Base-by-base conservation (phyloP, 1,140 invertebrate genomes). In the Drosophila triauraria region DNA sequence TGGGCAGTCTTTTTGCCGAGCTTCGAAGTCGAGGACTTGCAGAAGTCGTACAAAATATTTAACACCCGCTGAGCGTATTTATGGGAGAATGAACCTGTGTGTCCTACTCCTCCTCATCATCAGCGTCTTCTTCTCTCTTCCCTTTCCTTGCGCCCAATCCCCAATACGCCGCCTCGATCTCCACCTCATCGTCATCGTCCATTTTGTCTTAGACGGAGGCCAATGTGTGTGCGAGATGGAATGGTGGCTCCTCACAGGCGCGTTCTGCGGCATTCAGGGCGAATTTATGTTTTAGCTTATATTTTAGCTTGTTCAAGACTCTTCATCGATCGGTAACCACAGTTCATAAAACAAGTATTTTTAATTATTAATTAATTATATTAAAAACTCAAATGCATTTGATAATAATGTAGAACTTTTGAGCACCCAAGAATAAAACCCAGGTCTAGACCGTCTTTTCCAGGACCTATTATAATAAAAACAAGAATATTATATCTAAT, bases 81-180 rank as follows among this genome's bases (percentile, higher is more conserved):
- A 91, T 91, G 90, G 90, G 90, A 92, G 91, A 91, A 90, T 92
- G 90, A 91, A 91, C 90, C 90, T 91, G 90, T 86, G 79, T 77
- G 75, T 77, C 64, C 56, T 69, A 51, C 71, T 56, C 60, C 60
- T 75, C 51, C 50, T 44, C 57, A 46, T 53, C 74, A 57, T 70
- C 77, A 63, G 13, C 59, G 30, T 58, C 51, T 43, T 47, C 53
- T 9, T 56, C 35, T 9, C 20, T 8, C 25, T 32, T 25, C 56
- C 69, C 4, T 32, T 23, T 9, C 42, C 68, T n/a, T 50, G 53
- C 8, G n/a, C 20, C 32, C 38, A 38, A 42, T 27, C 47, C 57
- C 48, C 64, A 30, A 30, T 43, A 25, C 38, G 35, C 56, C 61
- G 23, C 32, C 46, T 47, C 50, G 7, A 46, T 27, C 47, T n/a